Conservation (phyloP, 2,797 vertebrate genomes). For the Phalanger gymnotis region DNA sequence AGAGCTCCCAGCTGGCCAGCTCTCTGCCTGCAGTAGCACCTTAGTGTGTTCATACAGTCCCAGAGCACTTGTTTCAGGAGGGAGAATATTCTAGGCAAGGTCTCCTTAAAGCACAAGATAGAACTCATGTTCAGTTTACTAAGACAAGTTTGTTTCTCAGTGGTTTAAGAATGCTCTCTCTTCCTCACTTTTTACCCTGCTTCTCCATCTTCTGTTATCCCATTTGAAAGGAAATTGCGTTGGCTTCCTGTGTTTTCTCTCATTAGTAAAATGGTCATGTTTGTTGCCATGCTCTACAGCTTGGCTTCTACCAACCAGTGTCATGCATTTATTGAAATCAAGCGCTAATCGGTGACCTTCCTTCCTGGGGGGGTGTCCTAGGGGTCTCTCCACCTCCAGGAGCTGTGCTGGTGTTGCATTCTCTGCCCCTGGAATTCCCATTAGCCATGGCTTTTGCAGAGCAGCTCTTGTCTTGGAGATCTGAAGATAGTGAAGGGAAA, state of each 20-base stretch:
- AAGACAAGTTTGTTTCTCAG: background rate
- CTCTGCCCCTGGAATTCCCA: conserved; percentile 97
- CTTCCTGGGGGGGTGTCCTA: conserved; percentile 69
- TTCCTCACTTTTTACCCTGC: background rate
- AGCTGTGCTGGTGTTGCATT: conserved; percentile 94
- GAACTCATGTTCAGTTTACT: background rate
- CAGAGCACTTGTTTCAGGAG: background rate
- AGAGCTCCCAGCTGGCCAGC: background rate
- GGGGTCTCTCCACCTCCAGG: conserved; percentile 97
- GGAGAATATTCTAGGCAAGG: background rate
- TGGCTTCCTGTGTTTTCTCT: background rate
- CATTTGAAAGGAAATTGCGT: background rate
- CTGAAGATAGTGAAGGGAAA: conserved; percentile 88
- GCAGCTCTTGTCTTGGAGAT: conserved; percentile 95
- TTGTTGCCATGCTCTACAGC: rapidly evolving
- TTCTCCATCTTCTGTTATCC: background rate
- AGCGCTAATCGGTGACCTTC: background rate
- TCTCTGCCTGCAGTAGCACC: background rate
- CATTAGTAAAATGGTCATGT: background rate
- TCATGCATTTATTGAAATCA: background rate
- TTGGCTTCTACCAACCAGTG: background rate
- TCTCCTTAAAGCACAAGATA: background rate
- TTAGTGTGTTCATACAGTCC: background rate
- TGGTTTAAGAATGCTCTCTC: background rate
- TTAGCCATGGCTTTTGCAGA: conserved; percentile 97